phyloP scores from a whole-genome alignment of 2,888 invertebrate species.

The Rotaria sp. region DNA sequence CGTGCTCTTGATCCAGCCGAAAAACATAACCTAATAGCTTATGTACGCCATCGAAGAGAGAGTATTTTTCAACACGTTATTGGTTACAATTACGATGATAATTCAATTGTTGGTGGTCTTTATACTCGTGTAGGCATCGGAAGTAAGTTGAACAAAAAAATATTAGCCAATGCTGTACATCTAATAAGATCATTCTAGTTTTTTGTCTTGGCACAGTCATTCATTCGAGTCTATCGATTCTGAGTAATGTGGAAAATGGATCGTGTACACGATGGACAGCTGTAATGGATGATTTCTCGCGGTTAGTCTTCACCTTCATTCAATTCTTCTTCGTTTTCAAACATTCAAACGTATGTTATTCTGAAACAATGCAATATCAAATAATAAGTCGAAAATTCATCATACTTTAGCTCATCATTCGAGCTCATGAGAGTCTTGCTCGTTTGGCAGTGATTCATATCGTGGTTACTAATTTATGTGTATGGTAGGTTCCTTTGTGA shows the following conservation, averaged over 20 bases:
- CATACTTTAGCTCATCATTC: not conserved
- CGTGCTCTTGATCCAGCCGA: not conserved
- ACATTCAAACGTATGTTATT: not conserved
- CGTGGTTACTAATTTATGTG: not conserved
- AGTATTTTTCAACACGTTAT: slow-evolving; percentile 5
- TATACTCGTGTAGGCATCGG: not conserved
- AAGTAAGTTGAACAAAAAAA: not conserved
- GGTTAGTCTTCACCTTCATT: not conserved
- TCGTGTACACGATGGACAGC: not conserved
- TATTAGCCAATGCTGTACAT: too few relatives aligned
- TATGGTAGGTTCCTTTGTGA: not conserved
- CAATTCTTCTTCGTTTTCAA: slow-evolving; percentile 19
- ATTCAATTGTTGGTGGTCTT: not conserved
- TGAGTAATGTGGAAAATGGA: not conserved
- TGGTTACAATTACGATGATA: slow-evolving; percentile 14
- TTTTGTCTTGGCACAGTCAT: not conserved
- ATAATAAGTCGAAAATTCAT: not conserved
- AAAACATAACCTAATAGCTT: not conserved
- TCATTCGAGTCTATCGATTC: not conserved
- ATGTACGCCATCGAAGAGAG: not conserved
- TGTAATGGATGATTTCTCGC: not conserved
- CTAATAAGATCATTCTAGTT: not conserved
- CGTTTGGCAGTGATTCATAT: not conserved
- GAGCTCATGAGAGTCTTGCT: slow-evolving; percentile 2
- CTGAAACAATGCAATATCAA: not conserved